phyloP scores from a whole-genome alignment of 2,888 invertebrate species.

The Brachynemurus nebulosus region DNA sequence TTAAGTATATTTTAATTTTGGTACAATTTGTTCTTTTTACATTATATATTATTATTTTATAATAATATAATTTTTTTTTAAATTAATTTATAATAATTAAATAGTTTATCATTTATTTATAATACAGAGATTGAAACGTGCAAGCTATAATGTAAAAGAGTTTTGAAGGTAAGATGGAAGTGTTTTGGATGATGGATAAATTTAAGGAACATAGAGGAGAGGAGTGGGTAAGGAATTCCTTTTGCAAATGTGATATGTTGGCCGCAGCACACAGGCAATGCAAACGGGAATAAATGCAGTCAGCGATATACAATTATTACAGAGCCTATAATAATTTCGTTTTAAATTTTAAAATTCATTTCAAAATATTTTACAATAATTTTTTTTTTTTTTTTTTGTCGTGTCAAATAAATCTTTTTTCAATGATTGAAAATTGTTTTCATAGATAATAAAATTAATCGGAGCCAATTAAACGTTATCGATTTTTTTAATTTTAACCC shows the following conservation, averaged over 20 bases:
- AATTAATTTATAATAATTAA: neutral
- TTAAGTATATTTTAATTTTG: constrained; percentile 9
- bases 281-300: neutral
- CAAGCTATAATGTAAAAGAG: constrained; percentile 10
- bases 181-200: neutral
- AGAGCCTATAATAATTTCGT: neutral
- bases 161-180: neutral
- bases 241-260: constrained; percentile 8
- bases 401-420: neutral
- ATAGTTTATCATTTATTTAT: neutral
- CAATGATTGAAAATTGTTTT: neutral
- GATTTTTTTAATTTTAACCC: no score
- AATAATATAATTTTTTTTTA: neutral
- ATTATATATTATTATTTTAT: constrained; percentile 6
- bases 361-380: neutral
- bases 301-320: constrained; percentile 1
- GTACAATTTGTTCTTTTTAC: constrained; percentile 10
- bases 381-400: no score
- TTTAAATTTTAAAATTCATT: constrained; percentile 1
- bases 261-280: constrained; percentile 10
- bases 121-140: constrained; percentile 9
- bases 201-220: no score
- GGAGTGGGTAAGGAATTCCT: neutral
- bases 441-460: neutral
- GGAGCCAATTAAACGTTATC: neutral